Evolutionary conservation across 2,888 invertebrate species (phyloP), one percentile per base, ranked within the genome.

Genomic region (Eupelmus urozonus): DNA sequence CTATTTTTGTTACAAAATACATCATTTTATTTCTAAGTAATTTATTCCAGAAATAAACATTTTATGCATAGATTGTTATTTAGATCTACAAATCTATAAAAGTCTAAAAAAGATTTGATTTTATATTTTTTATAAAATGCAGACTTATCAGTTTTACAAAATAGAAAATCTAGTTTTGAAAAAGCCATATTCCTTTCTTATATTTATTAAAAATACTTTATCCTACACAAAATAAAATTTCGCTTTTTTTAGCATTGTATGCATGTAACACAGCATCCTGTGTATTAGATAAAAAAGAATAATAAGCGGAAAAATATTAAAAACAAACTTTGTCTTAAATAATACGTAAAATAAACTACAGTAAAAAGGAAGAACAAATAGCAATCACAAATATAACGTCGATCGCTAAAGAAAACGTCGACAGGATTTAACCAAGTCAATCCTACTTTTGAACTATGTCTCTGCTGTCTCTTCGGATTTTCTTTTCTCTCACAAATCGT

Each of bases 401-500:
- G 71, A 18, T 53, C 55, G 49, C 51, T 20, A 18, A 34, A 65
- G 16, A 66, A 69, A 71, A 53, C 73, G 59, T 63, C 74, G 23
- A 65, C 40, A 65, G 62, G 18, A 49, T 45, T 62, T 57, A 73
- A 78, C 49, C 34, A 63, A 78, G 55, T 73, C 53, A 60, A 78
- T 62, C 42, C 34, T 59, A 70, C 59, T 23, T 80, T 80, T 70
- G 70, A 75, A 78, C 70, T 69, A 67, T 65, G 23, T 53, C 42
- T 78, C 20, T 76, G 69, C 63, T 59, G 65, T 80, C 25, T 57
- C 29, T 63, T 69, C 63, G n/a, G n/a, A 53, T 62, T 73, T 57
- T 16, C 25, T 62, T 25, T 42, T 70, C 40, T 66, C 78, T 81
- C 82, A 83, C 81, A 84, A 84, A 83, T 82, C 63, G 78, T 85